Evolutionary conservation across 2,797 vertebrate species (phyloP), one percentile per base, ranked within the genome.

Genomic region (Notolabrus celidotus): DNA sequence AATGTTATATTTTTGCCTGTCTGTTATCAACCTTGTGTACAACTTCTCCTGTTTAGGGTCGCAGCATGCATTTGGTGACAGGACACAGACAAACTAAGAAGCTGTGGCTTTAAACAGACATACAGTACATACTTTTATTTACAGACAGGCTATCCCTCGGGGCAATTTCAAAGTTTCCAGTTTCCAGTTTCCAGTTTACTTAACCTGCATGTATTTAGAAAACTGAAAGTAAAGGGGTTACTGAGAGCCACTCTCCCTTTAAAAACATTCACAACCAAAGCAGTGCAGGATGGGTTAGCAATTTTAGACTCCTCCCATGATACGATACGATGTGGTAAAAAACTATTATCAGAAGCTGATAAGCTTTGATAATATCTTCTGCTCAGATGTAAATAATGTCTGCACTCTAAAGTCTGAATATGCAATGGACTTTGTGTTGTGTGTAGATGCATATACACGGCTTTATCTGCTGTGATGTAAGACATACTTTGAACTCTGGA

Each of bases 401-500:
- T 54, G 23, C 25, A 27, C 14, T 42, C 20, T 19, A 3, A 10
- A 0, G 16, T 46, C n/a, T 36, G 17, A 11, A 53, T 34, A 33
- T 46, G 43, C 60, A 33, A 33, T 81, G 83, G 80, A 89, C 87
- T 90, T 90, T 90, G 85, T 83, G 52, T 76, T 57, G 39, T 54
- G 27, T 66, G 49, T 19, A 17, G 62, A 71, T 45, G 34, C 53
- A 73, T 62, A 72, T 19, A 64, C 19, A 5, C 20, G 57, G 10
- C 61, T 71, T 84, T 84, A 89, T 90, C 80, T 88, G 62, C 15
- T 46, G 74, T 86, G 87, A 75, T 85, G 88, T 79, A 71, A 89
- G 73, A n/a, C 73, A 86, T 38, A 83, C 89, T 89, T 92, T 94
- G 88, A 90, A 90, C 86, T 77, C 54, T 85, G 60, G 67, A 68